Base-by-base conservation (phyloP, 2,888 invertebrate species). In the Sinohyriopsis cumingii region DNA sequence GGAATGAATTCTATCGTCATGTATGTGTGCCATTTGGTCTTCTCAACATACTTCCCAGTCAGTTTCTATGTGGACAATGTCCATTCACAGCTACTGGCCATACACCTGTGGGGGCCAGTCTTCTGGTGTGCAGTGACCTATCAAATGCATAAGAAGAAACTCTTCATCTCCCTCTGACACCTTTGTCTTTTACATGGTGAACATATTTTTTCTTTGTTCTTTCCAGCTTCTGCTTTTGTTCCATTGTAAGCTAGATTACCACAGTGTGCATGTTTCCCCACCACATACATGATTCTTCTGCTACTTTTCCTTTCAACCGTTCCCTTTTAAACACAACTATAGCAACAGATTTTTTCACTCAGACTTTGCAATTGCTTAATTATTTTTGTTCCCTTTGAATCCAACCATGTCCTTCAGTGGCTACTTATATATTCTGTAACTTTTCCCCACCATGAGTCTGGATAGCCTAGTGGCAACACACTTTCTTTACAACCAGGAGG, bases 1-100 rank as follows among this genome's bases (percentile, higher is more conserved):
- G 97, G 97, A 20, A 95, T 96, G 93, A 98, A 98, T 91, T 94
- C 97, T 45, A 95, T 97, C 68, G 92, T 96, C 3, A 92, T 98
- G 83, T 98, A 97, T 89, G 92, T 96, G 15, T 96, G 96, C 0
- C 97, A 97, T 88, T 93, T 93, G 19, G 87, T 97, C 3, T 93
- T 77, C 56, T 93, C 93, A 72, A 91, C 92, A 67, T 92, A 95
- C 87, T 94, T 97, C 87, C 97, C 97, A 0, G 90, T 82, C 57
- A 72, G 77, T 64, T 71, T 80, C 59, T 72, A 73, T 63, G 80
- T 80, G 54, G 72, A 75, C 5, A 68, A 71, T 19, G 76, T 76
- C 33, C 95, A 95, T 88, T 91, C 92, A 3, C 92, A 93, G 62
- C 91, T 92, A 28, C 90, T 95, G 64, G 92, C 93, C 61, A 93